These are phyloP conservation scores for Sturnus vulgaris DNA, from an alignment of 2,113 vertebrate species.

Conservation along the genomic window DNA sequence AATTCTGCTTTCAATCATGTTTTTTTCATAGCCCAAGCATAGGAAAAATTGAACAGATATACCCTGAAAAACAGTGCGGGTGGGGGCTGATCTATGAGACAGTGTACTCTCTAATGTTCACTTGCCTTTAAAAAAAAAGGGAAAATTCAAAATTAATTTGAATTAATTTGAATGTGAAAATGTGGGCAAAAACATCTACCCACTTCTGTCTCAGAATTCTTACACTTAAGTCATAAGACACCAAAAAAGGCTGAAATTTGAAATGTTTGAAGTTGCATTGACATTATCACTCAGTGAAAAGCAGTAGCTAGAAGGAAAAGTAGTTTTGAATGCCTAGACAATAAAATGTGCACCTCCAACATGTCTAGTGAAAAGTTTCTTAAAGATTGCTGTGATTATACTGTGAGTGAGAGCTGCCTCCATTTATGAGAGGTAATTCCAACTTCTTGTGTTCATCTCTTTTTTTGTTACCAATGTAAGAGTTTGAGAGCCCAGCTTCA, in stretches of 20 bases:
- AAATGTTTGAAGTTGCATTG: neutral
- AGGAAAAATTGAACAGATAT: neutral
- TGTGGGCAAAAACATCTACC: neutral
- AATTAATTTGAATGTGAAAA: slow-evolving; percentile 19
- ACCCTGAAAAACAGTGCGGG: neutral
- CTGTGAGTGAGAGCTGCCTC: neutral
- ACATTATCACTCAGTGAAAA: neutral
- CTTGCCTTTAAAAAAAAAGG: slow-evolving; percentile 3
- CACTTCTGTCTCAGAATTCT: slow-evolving; percentile 37
- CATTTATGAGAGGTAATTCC: neutral
- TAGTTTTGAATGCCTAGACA: neutral
- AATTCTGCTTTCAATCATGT: neutral
- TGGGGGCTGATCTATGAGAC: neutral
- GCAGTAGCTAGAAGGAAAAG: neutral
- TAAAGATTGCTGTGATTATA: neutral
- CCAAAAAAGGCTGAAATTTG: neutral
- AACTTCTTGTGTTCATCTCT: neutral
- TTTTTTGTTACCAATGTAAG: neutral
- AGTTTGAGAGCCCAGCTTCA: neutral
- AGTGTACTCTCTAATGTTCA: neutral
- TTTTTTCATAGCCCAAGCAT: neutral
- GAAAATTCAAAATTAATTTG: neutral
- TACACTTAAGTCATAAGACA: neutral
- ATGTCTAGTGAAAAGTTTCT: neutral
- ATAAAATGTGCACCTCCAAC: neutral